Percentiles rank a stretch among this genome's conserved stretches.
These are phyloP conservation scores for Phoxinus phoxinus DNA, from an alignment of 2,113 vertebrate species.

Conservation along the genomic window DNA sequence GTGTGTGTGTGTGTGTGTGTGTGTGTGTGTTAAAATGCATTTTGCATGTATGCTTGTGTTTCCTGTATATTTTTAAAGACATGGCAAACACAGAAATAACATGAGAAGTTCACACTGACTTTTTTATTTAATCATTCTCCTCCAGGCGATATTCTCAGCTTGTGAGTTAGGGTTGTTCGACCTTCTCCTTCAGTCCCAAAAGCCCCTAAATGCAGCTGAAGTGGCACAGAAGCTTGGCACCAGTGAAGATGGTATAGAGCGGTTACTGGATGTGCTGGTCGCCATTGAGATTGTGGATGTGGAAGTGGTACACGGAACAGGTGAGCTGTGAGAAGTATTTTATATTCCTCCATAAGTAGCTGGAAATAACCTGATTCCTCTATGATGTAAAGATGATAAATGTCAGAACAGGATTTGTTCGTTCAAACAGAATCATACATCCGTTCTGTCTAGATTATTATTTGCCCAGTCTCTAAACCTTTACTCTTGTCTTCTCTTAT, in stretches of 20 bases:
- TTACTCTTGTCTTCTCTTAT: background rate
- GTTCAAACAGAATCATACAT: background rate
- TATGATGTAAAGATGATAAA: background rate
- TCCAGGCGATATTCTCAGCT: constrained; percentile 77
- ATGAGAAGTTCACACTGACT: background rate
- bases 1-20: too few relatives aligned
- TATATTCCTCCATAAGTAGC: background rate
- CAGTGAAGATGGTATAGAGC: constrained; percentile 72
- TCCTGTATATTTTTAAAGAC: background rate
- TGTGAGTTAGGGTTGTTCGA: constrained; percentile 80
- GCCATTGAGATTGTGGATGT: constrained; percentile 77
- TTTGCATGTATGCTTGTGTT: background rate
- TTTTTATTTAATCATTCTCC: background rate
- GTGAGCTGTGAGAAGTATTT: constrained; percentile 52
- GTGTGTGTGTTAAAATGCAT: background rate
- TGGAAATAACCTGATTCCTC: background rate
- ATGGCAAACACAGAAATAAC: background rate
- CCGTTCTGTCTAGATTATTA: background rate
- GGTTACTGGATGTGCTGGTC: constrained; percentile 76
- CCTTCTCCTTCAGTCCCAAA: constrained; percentile 69
- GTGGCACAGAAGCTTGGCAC: constrained; percentile 63
- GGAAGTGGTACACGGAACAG: constrained; percentile 65
- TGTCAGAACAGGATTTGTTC: background rate
- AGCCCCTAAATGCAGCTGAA: constrained; percentile 64
- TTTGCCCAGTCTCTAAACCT: background rate